phyloP scores from a whole-genome alignment of 2,888 invertebrate genomes.

The Lycocerus yunnanus region DNA sequence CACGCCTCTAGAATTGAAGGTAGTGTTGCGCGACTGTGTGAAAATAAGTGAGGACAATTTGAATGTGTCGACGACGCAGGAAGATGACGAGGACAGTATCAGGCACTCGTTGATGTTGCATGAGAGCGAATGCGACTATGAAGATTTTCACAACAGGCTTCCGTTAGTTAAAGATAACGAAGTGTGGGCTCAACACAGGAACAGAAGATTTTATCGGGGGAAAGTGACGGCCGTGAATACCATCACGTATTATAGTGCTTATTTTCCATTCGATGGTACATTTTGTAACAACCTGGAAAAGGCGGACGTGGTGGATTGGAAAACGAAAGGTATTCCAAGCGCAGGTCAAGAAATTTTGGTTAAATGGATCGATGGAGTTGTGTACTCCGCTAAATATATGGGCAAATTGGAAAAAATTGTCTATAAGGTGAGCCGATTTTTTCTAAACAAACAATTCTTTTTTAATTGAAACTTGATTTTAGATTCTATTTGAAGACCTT shows the following conservation, averaged over 20 bases:
- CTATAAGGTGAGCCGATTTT: conserved; percentile 26
- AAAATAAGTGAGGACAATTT: background rate
- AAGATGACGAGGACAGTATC: background rate
- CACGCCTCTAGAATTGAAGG: background rate
- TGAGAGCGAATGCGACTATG: background rate
- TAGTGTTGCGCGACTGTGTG: background rate
- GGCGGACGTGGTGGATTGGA: conserved; percentile 59
- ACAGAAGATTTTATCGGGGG: conserved; percentile 63
- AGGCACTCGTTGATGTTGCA: background rate
- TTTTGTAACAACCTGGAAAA: conserved; percentile 62
- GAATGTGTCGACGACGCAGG: background rate
- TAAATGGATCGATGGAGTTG: conserved; percentile 60
- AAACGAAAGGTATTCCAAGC: conserved; percentile 44
- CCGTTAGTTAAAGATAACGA: conserved; percentile 40
- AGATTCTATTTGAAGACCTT: conserved; percentile 60
- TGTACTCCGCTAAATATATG: conserved; percentile 30
- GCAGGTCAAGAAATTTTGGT: conserved; percentile 59
- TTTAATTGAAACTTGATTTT: conserved; percentile 27
- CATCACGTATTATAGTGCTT: conserved; percentile 62
- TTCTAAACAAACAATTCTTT: background rate
- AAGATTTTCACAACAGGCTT: background rate
- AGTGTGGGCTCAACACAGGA: conserved; percentile 68
- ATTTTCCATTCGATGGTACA: conserved; percentile 65
- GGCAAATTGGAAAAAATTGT: conserved; percentile 10
- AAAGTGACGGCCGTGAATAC: conserved; percentile 57